A percentile compares a stretch with the other conserved stretches of the same genome.
phyloP scores from a whole-genome alignment of 2,797 vertebrate species.

The Syngnathus acus region DNA sequence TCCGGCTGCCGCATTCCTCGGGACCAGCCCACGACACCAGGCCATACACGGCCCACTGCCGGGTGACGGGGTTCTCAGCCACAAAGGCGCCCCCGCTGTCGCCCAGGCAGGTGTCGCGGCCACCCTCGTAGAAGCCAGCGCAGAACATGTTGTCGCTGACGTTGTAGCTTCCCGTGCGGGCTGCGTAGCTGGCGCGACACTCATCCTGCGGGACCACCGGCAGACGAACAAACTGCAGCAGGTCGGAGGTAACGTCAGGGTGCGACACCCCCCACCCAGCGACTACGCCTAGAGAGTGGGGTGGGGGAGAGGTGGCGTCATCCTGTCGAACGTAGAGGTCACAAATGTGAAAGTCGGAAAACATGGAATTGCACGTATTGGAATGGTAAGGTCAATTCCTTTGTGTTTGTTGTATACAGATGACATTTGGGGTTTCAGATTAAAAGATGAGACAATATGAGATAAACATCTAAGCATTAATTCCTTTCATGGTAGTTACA shows the following conservation, averaged over 20 bases:
- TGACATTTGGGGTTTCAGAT: too few relatives aligned
- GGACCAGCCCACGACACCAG: slow-evolving; percentile 94
- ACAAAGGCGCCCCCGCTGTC: slow-evolving; percentile 92
- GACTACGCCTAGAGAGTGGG: slow-evolving; percentile 82
- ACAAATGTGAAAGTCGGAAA: slow-evolving; percentile 6
- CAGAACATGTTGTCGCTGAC: slow-evolving; percentile 97
- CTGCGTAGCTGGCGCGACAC: slow-evolving; percentile 84
- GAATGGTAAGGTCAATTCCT: too few relatives aligned
- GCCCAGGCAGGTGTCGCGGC: slow-evolving; percentile 90
- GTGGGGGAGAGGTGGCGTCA: slow-evolving; percentile 54
- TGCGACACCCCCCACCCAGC: slow-evolving; percentile 92
- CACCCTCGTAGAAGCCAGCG: slow-evolving; percentile 85
- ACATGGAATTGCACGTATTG: too few relatives aligned
- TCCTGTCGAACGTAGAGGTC: slow-evolving; percentile 27
- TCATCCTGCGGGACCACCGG: slow-evolving; percentile 84
- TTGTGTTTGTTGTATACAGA: too few relatives aligned
- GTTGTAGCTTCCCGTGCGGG: slow-evolving; percentile 83
- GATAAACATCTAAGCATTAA: too few relatives aligned
- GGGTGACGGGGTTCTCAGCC: slow-evolving; percentile 69
- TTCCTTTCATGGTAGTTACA: too few relatives aligned
- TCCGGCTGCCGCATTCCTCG: slow-evolving; percentile 87
- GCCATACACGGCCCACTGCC: slow-evolving; percentile 84
- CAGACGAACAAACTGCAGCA: slow-evolving; percentile 87
- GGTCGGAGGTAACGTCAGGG: slow-evolving; percentile 45
- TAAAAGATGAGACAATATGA: too few relatives aligned